Evolutionary conservation across 1,140 invertebrate genomes (phyloP).

Genomic region (Geopemphigus sp.): DNA sequence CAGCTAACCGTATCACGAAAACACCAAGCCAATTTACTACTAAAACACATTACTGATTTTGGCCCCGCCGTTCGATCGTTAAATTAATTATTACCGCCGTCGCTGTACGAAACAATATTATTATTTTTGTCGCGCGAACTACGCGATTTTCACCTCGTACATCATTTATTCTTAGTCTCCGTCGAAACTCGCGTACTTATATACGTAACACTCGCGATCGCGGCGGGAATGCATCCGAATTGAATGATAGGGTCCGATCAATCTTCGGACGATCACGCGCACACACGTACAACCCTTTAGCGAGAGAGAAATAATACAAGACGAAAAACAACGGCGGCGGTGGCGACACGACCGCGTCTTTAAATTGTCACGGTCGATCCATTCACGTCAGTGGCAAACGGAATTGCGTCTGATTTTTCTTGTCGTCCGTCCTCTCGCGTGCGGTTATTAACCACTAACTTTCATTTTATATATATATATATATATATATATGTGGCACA

Average conservation of each 20-base stretch:
- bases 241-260: slow-evolving; percentile 47
- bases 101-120: not conserved
- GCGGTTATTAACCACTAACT: slow-evolving; percentile 21
- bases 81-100: not conserved
- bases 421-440: not conserved
- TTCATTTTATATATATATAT: not conserved
- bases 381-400: slow-evolving; percentile 46
- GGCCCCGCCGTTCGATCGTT: too few species aligned
- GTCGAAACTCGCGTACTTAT: not conserved
- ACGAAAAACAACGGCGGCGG: slow-evolving; percentile 26
- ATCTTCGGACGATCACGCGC: slow-evolving; percentile 29
- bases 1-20: too few species aligned
- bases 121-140: slow-evolving; percentile 1
- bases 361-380: slow-evolving; percentile 47
- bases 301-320: not conserved
- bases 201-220: too few species aligned
- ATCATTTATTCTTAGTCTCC: slow-evolving; percentile 9
- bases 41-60: too few species aligned
- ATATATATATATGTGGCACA: not conserved
- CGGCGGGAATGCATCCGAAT: slow-evolving; percentile 15
- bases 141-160: slow-evolving; percentile 40
- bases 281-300: slow-evolving; percentile 37
- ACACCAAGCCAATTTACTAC: too few species aligned
- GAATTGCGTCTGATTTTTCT: slow-evolving; percentile 48
- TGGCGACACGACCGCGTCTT: too few species aligned